A percentile compares a stretch with the other conserved stretches of the same genome.
phyloP scores from a whole-genome alignment of 1,140 invertebrate species.

The Cotesia typhae region DNA sequence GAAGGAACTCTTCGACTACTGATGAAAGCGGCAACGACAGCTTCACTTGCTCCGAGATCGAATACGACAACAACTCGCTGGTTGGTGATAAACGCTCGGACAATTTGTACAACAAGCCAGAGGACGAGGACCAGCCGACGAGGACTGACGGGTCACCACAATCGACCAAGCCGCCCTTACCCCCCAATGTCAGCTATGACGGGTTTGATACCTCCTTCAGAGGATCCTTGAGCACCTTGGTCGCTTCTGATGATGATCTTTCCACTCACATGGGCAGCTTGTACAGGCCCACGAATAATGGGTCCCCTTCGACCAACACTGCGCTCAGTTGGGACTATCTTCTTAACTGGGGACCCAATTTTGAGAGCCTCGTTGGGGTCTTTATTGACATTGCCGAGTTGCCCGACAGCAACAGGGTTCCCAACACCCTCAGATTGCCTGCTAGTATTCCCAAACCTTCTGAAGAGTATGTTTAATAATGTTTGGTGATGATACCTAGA shows the following conservation, averaged over 20 bases:
- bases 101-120: conserved; percentile 77
- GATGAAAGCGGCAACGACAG: conserved; percentile 97
- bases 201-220: conserved; percentile 93
- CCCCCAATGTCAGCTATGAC: conserved; percentile 80
- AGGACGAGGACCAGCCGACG: conserved; percentile 68
- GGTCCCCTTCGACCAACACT: conserved; percentile 75
- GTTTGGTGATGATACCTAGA: conserved; percentile 16
- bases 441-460: conserved; percentile 77
- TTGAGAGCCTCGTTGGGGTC: conserved; percentile 92
- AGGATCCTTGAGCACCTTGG: conserved; percentile 90
- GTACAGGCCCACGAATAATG: conserved; percentile 77
- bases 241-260: conserved; percentile 91
- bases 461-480: conserved; percentile 79
- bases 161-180: conserved; percentile 71
- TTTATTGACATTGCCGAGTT: conserved; percentile 96
- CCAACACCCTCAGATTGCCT: conserved; percentile 73
- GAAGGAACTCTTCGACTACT: conserved; percentile 83
- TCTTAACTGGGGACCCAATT: conserved; percentile 95
- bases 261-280: conserved; percentile 77
- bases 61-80: conserved; percentile 90
- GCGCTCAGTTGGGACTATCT: conserved; percentile 91
- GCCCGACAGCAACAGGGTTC: conserved; percentile 78
- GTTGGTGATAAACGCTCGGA: conserved; percentile 78
- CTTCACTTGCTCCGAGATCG: conserved; percentile 97
- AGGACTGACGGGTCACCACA: conserved; percentile 59